Conservation (phyloP, 2,888 invertebrate species). For the Polydrusus tereticollis region DNA sequence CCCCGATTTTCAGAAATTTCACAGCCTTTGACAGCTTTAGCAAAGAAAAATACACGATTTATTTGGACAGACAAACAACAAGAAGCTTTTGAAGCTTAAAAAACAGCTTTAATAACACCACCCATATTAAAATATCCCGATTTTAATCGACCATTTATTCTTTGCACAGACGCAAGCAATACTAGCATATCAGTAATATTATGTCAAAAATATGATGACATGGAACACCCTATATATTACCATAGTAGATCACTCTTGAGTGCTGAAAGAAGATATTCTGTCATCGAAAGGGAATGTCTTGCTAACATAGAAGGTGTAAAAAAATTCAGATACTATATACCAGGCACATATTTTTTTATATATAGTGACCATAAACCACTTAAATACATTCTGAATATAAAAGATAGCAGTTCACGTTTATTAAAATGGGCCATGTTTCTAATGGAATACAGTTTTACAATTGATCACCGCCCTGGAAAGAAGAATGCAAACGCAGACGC, state of each 20-base stretch:
- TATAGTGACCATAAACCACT: too few relatives aligned
- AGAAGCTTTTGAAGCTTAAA: constrained; percentile 20
- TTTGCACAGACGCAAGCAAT: constrained; percentile 12
- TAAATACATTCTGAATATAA: too few relatives aligned
- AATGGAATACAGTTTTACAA: too few relatives aligned
- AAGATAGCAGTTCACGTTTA: too few relatives aligned
- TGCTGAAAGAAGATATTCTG: too few relatives aligned
- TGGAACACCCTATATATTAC: constrained; percentile 21
- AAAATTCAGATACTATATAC: too few relatives aligned
- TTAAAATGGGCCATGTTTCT: too few relatives aligned
- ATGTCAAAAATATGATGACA: not conserved
- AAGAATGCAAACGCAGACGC: too few relatives aligned
- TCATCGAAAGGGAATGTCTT: too few relatives aligned
- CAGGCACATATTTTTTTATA: too few relatives aligned
- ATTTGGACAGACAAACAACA: constrained; percentile 24
- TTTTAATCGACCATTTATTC: constrained; percentile 11
- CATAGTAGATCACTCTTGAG: constrained; percentile 10
- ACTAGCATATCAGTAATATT: constrained; percentile 6
- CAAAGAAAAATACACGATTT: constrained; percentile 19
- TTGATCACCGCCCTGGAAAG: too few relatives aligned
- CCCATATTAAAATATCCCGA: constrained; percentile 20
- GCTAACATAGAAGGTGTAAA: too few relatives aligned
- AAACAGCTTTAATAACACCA: constrained; percentile 4
- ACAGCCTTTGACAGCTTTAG: constrained; percentile 13
- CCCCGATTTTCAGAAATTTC: constrained; percentile 2